Base-by-base conservation (phyloP, 2,888 invertebrate genomes). In the Leptinotarsa haldemani region DNA sequence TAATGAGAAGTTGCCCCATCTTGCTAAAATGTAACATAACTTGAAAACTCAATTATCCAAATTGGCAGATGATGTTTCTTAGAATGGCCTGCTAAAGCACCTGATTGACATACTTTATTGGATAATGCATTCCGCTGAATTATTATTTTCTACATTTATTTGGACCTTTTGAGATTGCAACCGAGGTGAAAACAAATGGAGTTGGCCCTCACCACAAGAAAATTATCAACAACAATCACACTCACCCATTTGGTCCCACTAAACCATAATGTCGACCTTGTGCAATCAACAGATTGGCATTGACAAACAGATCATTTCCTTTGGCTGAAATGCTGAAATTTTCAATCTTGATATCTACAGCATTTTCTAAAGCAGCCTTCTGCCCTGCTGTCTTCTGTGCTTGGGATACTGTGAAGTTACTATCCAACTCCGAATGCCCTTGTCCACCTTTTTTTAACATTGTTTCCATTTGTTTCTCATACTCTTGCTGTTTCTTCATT, bases 241-340 rank as follows among this genome's bases (percentile, higher is more conserved):
- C 88, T 86, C 87, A 94, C 93, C 97, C 99, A 87, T 99, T 99
- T 0, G 99, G 99, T 30, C 99, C 99, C 2, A 99, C 99, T 5
- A 99, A 90, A 83, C 99, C 99, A 87, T 99, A 99, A 82, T 97
- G 92, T 64, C 99, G 91, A 0, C 98, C 97, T 83, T 94, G 92
- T 0, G 98, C 97, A 81, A 99, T 98, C 69, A 96, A 89, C 48
- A 99, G 89, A 86, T 93, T 96, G 0, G 99, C 98, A 87, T 99
- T 99, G 48, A 97, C 94, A 87, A 99, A 99, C 64, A 99, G 90
- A 85, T 98, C 97, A 83, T 99, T 97, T 71, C 99, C 99, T 87
- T 97, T 95, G 0, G 99, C 99, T 22, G 97, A 93, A 81, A 99
- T 99, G 74, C 97, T 97, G 86, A 99, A 99, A 87, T 97, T 98